Evolutionary conservation across 2,888 invertebrate genomes (phyloP), one percentile per base, ranked within the genome.

Genomic region (Anarsia innoxiella): DNA sequence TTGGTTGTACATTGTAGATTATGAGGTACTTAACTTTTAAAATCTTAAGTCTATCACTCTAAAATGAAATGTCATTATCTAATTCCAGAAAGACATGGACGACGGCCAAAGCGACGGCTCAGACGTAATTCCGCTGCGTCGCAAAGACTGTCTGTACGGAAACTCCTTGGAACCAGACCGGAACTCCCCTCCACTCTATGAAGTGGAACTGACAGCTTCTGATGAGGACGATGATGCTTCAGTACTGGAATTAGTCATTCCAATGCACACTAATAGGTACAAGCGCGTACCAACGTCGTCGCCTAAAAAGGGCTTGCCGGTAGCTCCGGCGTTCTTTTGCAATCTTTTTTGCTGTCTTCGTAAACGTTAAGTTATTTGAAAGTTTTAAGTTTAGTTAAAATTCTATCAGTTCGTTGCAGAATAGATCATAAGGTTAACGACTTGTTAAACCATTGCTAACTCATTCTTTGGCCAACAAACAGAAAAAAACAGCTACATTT

Each of bases 201-300:
- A 80, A 46, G 72, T 83, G 2, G 83, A 83, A 37, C 59, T 83
- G 2, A 82, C 83, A 0, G 77, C 83, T 0, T 83, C 83, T 0
- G 83, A 83, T 12, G 83, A 84, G 48, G 84, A 84, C 1, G 82
- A 82, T 10, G 83, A 83, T 15, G 62, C 45, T 0, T 82, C 83
- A 0, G 70, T 78, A 0, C 46, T 83, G 1, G 83, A 84, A 37
- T 59, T 84, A 34, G 80, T 84, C 1, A 82, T 83, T 2, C 83
- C 82, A 0, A 64, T 78, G 51, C 68, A 72, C 30, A 48, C 56
- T 0, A 53, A 66, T 0, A 54, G 66, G 9, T 71, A 75, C 41
- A 64, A 70, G 29, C 51, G 71, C 5, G 67, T 75, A 0, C 72
- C 75, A 0, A 73, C 72, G 0, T 63, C 66, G 0, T 69, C 72